Base-by-base conservation (phyloP, 2,888 invertebrate genomes). In the Leptopterna dolabrata region DNA sequence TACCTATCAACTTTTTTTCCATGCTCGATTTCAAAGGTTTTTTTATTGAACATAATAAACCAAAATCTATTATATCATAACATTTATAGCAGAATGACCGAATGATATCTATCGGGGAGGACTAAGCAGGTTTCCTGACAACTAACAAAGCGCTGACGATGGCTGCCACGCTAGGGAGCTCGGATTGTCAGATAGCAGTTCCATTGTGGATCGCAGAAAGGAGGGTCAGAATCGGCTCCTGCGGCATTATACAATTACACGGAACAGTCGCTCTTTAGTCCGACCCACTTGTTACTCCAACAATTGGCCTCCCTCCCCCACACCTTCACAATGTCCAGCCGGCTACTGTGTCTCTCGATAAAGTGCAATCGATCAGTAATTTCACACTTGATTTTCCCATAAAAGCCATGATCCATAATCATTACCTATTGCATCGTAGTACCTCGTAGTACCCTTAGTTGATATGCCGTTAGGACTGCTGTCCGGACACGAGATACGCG, bases 211-310 rank as follows among this genome's bases (percentile, higher is more conserved):
- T 43, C 36, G 27, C 24, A 78, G 78, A 36, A 43, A 24, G 70
- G 83, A 83, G 70, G 83, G 83, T 78, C 45, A 78, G 36, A 78
- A 78, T 78, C 78, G 45, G 78, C 78, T 78, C 78, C 78, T 78
- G 78, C 78, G 70, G 83, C 70, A 83, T 83, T 83, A 83, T 83
- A 83, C 83, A 83, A 83, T 83, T 83, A 83, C 83, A 83, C 83
- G 83, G 83, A 83, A 83, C 83, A 70, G 70, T 83, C 83, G 63
- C 83, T 41, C 83, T 83, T 83, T 70, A 83, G 83, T 83, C 36
- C 70, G 41, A 29, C 70, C 83, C 83, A 83, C 70, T 83, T 70
- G 83, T 70, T 70, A 55, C 63, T 63, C 63, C 41, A 41, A 83
- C 83, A 83, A 83, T 83, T 83, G 83, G 83, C 70, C 41, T 45